These are phyloP conservation scores for Trichosurus vulpecula DNA, from an alignment of 2,797 vertebrate genomes.

Conservation along the genomic window DNA sequence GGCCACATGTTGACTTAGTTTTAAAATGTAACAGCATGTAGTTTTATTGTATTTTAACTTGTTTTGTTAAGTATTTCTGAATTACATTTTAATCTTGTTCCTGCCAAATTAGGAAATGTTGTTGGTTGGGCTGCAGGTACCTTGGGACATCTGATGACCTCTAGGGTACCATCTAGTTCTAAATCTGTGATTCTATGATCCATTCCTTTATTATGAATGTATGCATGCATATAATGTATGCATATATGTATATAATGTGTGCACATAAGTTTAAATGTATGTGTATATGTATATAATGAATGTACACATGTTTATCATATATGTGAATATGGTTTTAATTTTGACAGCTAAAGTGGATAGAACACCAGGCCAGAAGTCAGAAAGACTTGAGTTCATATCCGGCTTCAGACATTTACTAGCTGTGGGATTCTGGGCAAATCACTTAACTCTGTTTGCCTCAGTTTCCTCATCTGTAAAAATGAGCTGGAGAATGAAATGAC, in stretches of 20 bases:
- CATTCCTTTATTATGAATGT: neutral
- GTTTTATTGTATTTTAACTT: neutral
- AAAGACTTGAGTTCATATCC: neutral
- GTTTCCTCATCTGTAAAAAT: neutral
- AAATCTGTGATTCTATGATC: neutral
- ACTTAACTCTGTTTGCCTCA: neutral
- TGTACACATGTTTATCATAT: too few relatives aligned
- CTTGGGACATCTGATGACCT: neutral
- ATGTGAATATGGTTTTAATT: neutral
- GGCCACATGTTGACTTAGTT: neutral
- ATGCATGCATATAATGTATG: neutral
- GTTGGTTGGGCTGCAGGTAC: neutral
- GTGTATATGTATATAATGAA: too few relatives aligned
- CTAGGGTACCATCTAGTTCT: neutral
- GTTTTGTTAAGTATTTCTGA: neutral
- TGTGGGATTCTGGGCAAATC: neutral
- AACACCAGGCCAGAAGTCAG: neutral
- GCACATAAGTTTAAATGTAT: too few relatives aligned
- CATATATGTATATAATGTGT: too few relatives aligned
- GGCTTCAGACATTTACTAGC: neutral
- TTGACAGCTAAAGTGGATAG: neutral
- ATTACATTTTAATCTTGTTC: neutral
- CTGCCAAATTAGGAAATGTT: neutral
- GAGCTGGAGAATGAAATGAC: neutral
- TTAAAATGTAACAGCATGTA: neutral